Conservation (phyloP, 2,113 vertebrate genomes). For the Chamaea fasciata region DNA sequence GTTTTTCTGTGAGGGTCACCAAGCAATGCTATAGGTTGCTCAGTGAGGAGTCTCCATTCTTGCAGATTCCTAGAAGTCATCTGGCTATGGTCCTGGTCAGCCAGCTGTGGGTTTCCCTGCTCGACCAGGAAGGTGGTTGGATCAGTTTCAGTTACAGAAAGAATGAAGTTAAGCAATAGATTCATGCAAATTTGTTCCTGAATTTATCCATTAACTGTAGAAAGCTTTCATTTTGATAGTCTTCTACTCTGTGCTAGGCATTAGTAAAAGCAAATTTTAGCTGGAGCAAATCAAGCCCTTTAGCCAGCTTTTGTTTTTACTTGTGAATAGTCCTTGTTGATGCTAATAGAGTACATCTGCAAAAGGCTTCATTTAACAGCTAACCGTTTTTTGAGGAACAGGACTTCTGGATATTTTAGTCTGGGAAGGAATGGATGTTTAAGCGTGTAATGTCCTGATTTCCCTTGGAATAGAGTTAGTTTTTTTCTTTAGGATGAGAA, state of each 20-base stretch:
- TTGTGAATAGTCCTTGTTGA: neutral
- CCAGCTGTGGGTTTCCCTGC: neutral
- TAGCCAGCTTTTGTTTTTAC: neutral
- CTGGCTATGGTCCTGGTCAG: neutral
- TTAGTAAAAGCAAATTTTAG: neutral
- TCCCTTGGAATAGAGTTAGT: neutral
- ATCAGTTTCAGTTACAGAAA: neutral
- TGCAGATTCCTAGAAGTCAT: neutral
- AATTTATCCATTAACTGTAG: neutral
- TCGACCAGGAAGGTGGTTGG: neutral
- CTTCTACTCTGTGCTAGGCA: neutral
- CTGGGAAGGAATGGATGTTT: neutral
- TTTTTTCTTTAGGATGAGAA: neutral
- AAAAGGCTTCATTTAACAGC: neutral
- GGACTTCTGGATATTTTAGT: neutral
- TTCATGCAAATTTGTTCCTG: neutral
- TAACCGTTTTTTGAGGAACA: neutral
- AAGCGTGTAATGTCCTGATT: neutral
- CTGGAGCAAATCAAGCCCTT: neutral
- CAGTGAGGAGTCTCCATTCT: neutral
- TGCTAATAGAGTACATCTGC: neutral
- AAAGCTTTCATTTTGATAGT: neutral
- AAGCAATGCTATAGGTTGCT: neutral
- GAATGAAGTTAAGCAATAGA: neutral
- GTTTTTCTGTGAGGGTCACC: fast-evolving